Evolutionary conservation across 2,113 vertebrate genomes (phyloP), one percentile per base, ranked within the genome.

Genomic region (Porphyrio hochstetteri): DNA sequence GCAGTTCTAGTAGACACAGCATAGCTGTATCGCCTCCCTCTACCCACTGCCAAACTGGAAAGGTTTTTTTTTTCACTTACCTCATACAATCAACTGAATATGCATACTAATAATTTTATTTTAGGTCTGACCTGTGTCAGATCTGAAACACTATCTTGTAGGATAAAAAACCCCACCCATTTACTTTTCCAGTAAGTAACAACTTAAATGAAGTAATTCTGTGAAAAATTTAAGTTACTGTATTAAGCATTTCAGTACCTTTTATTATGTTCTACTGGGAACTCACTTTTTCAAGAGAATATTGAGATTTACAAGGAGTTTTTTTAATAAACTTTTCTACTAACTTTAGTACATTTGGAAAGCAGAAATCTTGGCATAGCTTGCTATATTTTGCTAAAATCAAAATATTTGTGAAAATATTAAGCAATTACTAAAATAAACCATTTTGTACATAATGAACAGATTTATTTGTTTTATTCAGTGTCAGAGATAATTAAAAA

Each of bases 361-460:
- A 79, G 65, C 29, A 35, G 18, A 86, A 82, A 21, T 86, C 46
- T 63, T 94, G 92, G 90, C 82, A 35, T 46, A 67, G 50, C 33
- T 94, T 83, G 4, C 70, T 86, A 46, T 59, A 85, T 91, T 72
- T 82, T 74, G 46, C 77, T 67, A 11, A 93, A 90, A 75, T 90
- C 23, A 96, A 92, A 97, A 96, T 93, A 95, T 96, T 96, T 94
- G 44, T 55, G 42, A 87, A 85, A 92, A 87, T 93, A 91, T 81
- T 71, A 88, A 91, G 46, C 16, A 60, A 9, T 71, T 92, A 52
- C 46, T 75, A 67, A 93, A 94, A 77, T 82, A 79, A 85, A 63
- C 5, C 4, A 17, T 15, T 92, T 57, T 86, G 6, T 68, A 56
- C 33, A 48, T 83, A 88, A 81, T 68, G 60, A 96, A 90, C 93